Evolutionary conservation across 1,140 invertebrate genomes (phyloP), one percentile per base, ranked within the genome.

Genomic region (Polyergus mexicanus): DNA sequence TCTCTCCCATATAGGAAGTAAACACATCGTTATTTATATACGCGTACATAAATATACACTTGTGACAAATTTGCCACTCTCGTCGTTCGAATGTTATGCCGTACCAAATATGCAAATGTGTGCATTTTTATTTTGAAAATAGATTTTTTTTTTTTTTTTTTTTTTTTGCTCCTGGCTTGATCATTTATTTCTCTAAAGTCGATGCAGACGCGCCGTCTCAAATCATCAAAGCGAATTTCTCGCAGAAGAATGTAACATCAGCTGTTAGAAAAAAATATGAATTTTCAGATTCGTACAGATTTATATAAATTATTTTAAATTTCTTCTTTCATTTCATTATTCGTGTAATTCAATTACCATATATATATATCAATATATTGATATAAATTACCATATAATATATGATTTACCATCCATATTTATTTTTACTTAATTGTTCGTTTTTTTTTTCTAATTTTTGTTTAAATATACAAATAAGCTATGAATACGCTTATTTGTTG

Each of bases 401-500:
- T 32, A 32, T 32, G 32, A 3, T 3, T 32, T 32, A 32, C 1
- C 32, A 32, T 32, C 32, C 32, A 32, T 32, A 32, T 71, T 71
- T 19, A 22, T 51, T 71, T 71, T 54, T 25, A 10, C 22, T 22
- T 38, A 19, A 35, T 58, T 2, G 2, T 22, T 32, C 32, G 3
- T 2, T 44, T 44, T 75, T 22, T 16, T n/a, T 38, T 56, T 5
- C n/a, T 28, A 11, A 51, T 56, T 2, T 11, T 13, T n/a, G 13
- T 60, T 56, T 72, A 51, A 47, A 47, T 47, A 16, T 16, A 19
- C 47, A 54, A 51, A 28, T 10, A 51, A 71, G 28, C 44, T 51
- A 51, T 11, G 13, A 54, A 51, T 51, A 51, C 0, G 19, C 13
- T 51, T 51, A 51, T 75, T 51, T 58, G 81, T 86, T 80, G 85